Evolutionary conservation across 2,888 invertebrate species (phyloP).

Genomic region (Papilio demoleus): DNA sequence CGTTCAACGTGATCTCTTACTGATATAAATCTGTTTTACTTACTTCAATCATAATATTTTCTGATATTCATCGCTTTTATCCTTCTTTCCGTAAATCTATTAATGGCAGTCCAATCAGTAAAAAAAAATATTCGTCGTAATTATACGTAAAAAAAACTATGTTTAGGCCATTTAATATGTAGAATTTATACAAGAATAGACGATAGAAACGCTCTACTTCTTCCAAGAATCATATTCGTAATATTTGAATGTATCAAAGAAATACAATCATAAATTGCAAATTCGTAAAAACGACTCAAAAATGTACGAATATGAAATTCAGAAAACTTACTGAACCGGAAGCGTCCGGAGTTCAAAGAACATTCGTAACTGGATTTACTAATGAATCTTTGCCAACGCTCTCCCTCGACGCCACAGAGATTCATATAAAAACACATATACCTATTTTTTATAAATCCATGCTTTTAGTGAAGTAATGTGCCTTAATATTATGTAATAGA

Average conservation of each 20-base stretch:
- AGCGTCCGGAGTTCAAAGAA: conserved; percentile 73
- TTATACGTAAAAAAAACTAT: too few species aligned
- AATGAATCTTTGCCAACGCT: conserved; percentile 62
- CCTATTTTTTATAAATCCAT: not conserved
- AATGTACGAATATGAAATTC: conserved; percentile 27
- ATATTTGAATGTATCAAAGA: not conserved
- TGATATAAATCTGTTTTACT: conserved; percentile 12
- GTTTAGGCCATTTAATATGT: too few species aligned
- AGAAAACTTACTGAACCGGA: conserved; percentile 50
- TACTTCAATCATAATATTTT: conserved; percentile 6
- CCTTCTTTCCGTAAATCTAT: not conserved
- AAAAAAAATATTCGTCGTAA: too few species aligned
- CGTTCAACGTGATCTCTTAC: conserved; percentile 6
- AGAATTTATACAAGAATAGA: too few species aligned
- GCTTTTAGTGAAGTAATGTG: not conserved
- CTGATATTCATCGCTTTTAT: not conserved
- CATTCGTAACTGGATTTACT: conserved; percentile 73
- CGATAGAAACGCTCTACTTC: not conserved
- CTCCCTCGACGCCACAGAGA: not conserved
- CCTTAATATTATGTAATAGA: not conserved
- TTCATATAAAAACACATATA: not conserved
- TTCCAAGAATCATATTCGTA: not conserved
- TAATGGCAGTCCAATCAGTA: not conserved
- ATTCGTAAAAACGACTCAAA: conserved; percentile 13
- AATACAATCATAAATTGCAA: conserved; percentile 12